Percentiles rank a stretch among this genome's conserved stretches.
These are phyloP conservation scores for Danaus chrysippus DNA, from an alignment of 2,888 invertebrate species.

Conservation along the genomic window DNA sequence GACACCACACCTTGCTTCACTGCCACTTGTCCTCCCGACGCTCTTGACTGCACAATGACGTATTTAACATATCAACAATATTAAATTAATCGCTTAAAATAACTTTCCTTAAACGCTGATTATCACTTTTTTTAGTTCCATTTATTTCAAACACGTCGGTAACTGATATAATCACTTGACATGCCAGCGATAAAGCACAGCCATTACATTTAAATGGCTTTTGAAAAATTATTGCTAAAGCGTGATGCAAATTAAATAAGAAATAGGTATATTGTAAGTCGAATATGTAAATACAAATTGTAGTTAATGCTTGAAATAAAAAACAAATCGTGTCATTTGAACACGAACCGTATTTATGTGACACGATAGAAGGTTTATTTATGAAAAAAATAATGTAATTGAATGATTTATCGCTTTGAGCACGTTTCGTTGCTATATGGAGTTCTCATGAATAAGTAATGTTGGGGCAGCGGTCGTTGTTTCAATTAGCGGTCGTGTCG, in stretches of 20 bases:
- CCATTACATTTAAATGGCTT: slow-evolving; percentile 28
- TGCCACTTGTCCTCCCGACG: slow-evolving; percentile 23
- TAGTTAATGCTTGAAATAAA: not conserved
- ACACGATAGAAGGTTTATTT: slow-evolving; percentile 31
- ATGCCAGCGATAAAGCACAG: slow-evolving; percentile 27
- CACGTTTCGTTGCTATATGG: slow-evolving; percentile 75
- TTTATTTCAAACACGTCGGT: slow-evolving; percentile 24
- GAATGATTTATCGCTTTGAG: slow-evolving; percentile 74
- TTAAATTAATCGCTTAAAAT: not conserved
- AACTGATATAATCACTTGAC: slow-evolving; percentile 22
- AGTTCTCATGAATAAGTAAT: slow-evolving; percentile 78
- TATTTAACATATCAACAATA: slow-evolving; percentile 32
- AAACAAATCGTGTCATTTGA: not conserved
- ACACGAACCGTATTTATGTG: not conserved
- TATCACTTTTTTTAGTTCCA: not conserved
- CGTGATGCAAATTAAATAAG: slow-evolving; percentile 31
- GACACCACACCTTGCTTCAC: slow-evolving; percentile 42
- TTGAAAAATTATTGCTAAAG: slow-evolving; percentile 32
- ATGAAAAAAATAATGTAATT: slow-evolving; percentile 74
- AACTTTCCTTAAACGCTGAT: no score
- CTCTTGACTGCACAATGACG: slow-evolving; percentile 33
- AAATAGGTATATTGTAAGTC: slow-evolving; percentile 20
- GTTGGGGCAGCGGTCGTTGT: slow-evolving; percentile 72
- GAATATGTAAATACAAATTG: slow-evolving; percentile 11
- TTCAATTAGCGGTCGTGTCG: slow-evolving; percentile 77